Base-by-base conservation (phyloP, 2,113 vertebrate species). In the Nymphicus hollandicus region DNA sequence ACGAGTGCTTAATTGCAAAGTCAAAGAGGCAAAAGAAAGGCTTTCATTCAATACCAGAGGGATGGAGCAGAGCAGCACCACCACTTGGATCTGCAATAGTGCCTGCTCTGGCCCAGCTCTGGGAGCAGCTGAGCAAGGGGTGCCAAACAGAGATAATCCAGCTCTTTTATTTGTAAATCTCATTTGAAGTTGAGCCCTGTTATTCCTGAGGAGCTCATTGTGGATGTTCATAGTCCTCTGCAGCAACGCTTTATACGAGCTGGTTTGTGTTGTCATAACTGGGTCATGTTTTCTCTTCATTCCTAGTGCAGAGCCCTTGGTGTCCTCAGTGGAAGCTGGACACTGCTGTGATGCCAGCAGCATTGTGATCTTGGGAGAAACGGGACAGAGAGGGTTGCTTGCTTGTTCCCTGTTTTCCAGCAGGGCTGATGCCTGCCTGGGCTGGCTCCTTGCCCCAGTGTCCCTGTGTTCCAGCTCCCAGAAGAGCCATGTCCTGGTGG, bases 241-340 rank as follows among this genome's bases (percentile, higher is more conserved):
- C 83, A 17, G 72, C 0, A 3, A 46, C 17, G 83, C 92, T 23
- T 63, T 60, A 20, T 23, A 55, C 10, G 4, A 1, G 69, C 83
- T 84, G 89, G 37, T 84, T 79, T 3, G 2, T 79, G 94, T 84
- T 95, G 94, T 95, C 89, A 41, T 81, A 96, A 97, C 91, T 93
- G 93, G 96, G 96, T 93, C 95, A 76, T 33, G 63, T 84, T 33
- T 11, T 28, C 7, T 28, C 53, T 61, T 29, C 19, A 10, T 92
- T 89, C 81, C 73, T 81, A 79, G 91, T 74, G 52, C 33, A 44
- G 58, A 93, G 61, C 65, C 81, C 39, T 84, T 55, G 56, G 55
- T 95, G 94, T 94, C 94, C 91, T 89, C 92, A 17, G 69, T 84
- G 69, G 86, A 71, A 88, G 72, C 68, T 63, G 91, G 47, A 88